Evolutionary conservation across 1,140 invertebrate species (phyloP).

Genomic region (Danaus plexippus): DNA sequence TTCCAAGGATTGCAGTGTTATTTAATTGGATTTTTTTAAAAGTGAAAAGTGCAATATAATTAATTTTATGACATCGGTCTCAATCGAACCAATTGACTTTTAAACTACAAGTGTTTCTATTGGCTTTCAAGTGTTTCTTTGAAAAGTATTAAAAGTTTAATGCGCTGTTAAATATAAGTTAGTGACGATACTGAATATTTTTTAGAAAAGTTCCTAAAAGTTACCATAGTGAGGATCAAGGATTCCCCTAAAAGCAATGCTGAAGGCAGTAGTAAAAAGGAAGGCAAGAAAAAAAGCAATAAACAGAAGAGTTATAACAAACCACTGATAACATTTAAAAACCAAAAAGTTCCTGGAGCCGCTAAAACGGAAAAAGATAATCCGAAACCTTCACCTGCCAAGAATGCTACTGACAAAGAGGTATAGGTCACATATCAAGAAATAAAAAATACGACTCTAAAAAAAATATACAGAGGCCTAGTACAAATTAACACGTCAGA

Average conservation of each 20-base stretch:
- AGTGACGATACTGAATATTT: constrained; percentile 8
- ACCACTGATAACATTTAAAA: constrained; percentile 50
- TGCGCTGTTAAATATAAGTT: too few species aligned
- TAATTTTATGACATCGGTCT: constrained; percentile 14
- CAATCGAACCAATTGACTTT: constrained; percentile 14
- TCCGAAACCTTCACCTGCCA: constrained; percentile 37
- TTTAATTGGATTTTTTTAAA: constrained; percentile 30
- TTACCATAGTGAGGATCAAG: constrained; percentile 73
- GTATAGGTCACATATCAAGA: constrained; percentile 24
- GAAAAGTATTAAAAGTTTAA: too few species aligned
- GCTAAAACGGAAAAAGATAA: constrained; percentile 50
- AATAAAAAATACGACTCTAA: not conserved
- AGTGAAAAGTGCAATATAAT: constrained; percentile 23
- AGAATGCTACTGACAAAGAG: constrained; percentile 41
- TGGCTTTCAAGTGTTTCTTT: constrained; percentile 8
- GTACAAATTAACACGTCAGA: not conserved
- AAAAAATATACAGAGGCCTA: not conserved
- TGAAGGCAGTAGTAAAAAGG: constrained; percentile 69
- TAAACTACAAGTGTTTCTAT: constrained; percentile 13
- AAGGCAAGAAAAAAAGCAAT: constrained; percentile 70
- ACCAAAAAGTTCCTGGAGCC: constrained; percentile 37
- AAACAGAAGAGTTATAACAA: constrained; percentile 61
- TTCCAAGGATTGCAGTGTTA: constrained; percentile 62
- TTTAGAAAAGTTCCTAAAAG: constrained; percentile 38
- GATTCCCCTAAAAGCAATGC: constrained; percentile 71